Conservation (phyloP, 2,797 vertebrate species). For the Chaenodraco wilsoni region DNA sequence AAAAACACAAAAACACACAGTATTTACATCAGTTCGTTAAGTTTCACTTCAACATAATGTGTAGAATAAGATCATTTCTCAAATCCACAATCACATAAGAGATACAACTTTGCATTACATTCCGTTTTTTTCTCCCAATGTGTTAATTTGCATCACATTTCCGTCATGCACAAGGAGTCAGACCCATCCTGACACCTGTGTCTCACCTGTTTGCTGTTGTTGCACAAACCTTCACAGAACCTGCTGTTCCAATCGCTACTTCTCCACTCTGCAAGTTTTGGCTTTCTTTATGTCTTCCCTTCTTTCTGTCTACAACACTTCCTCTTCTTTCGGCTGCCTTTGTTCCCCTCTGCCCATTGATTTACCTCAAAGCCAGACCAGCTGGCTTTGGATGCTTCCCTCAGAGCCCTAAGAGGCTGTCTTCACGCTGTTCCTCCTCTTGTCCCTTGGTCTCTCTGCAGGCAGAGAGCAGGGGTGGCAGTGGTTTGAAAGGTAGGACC, state of each 20-base stretch:
- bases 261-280: constrained; percentile 42
- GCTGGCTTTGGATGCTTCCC: constrained; percentile 89
- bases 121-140: not conserved
- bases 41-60: constrained; percentile 11
- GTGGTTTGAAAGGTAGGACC: constrained; percentile 84
- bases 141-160: constrained; percentile 29
- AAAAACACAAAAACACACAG: constrained; percentile 19
- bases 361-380: constrained; percentile 87
- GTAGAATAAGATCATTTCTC: not conserved
- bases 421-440: constrained; percentile 84
- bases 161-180: not conserved
- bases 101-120: not conserved
- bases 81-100: constrained; percentile 17
- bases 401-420: constrained; percentile 84
- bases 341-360: constrained; percentile 64
- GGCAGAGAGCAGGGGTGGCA: constrained; percentile 79
- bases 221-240: constrained; percentile 76
- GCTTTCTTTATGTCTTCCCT: constrained; percentile 67
- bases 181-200: constrained; percentile 51
- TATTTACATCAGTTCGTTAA: constrained; percentile 31
- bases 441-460: constrained; percentile 84
- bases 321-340: constrained; percentile 55
- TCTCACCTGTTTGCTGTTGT: constrained; percentile 84
- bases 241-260: constrained; percentile 66
- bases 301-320: constrained; percentile 49